These are phyloP conservation scores for Drosophila neoperkinsi DNA, from an alignment of 2,888 invertebrate species.

Conservation along the genomic window DNA sequence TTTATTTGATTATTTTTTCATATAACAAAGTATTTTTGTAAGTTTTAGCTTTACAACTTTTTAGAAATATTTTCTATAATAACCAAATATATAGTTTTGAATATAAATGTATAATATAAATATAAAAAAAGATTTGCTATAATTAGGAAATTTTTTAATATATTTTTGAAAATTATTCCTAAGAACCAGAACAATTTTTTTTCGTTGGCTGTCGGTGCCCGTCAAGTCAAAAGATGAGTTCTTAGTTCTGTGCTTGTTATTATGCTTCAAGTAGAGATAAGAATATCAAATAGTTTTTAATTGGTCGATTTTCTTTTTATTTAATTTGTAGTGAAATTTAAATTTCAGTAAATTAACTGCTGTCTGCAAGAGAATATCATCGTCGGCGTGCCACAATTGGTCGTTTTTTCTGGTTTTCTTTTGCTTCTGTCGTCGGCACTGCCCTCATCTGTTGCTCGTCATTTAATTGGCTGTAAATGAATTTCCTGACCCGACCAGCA, in stretches of 20 bases:
- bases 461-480: slow-evolving; percentile 68
- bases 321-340: background rate
- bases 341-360: background rate
- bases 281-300: background rate
- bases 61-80: no score
- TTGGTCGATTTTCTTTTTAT: background rate
- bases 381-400: background rate
- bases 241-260: background rate
- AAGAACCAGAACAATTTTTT: no score
- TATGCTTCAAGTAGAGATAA: background rate
- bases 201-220: no score
- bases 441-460: background rate
- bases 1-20: no score
- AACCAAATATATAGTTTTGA: background rate
- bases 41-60: no score
- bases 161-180: background rate
- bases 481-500: slow-evolving; percentile 39
- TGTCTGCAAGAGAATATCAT: background rate
- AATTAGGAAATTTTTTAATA: fast-evolving
- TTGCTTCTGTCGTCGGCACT: slow-evolving; percentile 17
- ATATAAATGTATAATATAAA: background rate
- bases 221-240: background rate
- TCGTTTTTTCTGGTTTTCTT: background rate
- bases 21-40: no score
- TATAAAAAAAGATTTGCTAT: background rate